Evolutionary conservation across 35 echinoderm and acorn worm genomes (phyloP).

Genomic region (Heliocidaris erythrogramma): DNA sequence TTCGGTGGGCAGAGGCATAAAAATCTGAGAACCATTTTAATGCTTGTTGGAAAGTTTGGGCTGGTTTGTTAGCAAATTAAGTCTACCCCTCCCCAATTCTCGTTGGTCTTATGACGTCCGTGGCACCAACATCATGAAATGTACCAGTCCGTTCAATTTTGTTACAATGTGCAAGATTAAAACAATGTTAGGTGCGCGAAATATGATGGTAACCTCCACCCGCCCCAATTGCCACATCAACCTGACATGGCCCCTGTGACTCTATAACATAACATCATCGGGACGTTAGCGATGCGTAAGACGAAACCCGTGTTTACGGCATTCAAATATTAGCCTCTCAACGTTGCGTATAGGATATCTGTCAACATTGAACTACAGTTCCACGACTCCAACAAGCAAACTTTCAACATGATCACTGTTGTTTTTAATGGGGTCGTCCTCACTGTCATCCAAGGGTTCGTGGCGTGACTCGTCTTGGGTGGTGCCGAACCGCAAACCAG

Average conservation of each 20-base stretch:
- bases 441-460: neutral
- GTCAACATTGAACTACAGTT: conserved; percentile 46
- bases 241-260: neutral
- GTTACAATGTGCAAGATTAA: neutral
- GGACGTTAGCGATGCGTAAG: conserved; percentile 27
- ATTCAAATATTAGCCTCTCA: conserved; percentile 43
- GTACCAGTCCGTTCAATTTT: neutral
- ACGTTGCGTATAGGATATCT: conserved; percentile 42
- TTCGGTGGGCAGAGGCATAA: no score
- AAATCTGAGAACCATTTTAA: no score
- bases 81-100: neutral
- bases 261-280: conserved; percentile 12
- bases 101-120: neutral
- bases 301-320: conserved; percentile 25
- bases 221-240: neutral
- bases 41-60: no score
- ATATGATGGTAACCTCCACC: neutral
- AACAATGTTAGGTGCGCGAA: neutral
- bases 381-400: conserved; percentile 36
- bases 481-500: neutral
- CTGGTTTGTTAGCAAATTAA: no score
- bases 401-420: conserved; percentile 15
- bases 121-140: neutral
- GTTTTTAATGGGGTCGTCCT: neutral
- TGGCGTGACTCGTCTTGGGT: neutral